phyloP scores from a whole-genome alignment of 2,113 vertebrate genomes.

The Orcinus orca region DNA sequence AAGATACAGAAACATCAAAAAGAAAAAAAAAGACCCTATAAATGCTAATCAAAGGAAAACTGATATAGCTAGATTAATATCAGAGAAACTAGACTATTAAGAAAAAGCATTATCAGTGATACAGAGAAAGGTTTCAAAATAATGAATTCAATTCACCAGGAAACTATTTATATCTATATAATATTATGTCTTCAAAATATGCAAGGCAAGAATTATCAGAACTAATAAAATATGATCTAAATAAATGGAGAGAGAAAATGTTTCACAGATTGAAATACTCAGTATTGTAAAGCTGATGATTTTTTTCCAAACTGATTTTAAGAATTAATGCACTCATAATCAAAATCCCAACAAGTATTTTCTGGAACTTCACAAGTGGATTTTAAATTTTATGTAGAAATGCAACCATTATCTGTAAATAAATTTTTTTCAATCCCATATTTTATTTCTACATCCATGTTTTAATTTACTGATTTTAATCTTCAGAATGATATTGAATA shows the following conservation, averaged over 20 bases:
- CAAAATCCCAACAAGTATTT: background rate
- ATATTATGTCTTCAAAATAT: constrained; percentile 13
- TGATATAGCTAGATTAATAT: background rate
- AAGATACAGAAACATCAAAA: background rate
- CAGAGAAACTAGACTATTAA: constrained; percentile 11
- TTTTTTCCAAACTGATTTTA: background rate
- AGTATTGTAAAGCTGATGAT: background rate
- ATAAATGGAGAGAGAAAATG: background rate
- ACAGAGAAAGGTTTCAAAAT: background rate
- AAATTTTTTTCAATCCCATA: background rate
- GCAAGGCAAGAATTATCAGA: background rate
- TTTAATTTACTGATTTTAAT: background rate
- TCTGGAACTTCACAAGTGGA: background rate
- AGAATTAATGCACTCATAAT: background rate
- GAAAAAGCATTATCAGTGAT: background rate
- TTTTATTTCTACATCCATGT: background rate
- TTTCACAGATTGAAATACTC: background rate
- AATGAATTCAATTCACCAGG: background rate
- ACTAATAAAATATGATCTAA: background rate
- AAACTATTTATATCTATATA: background rate
- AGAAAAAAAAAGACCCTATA: background rate
- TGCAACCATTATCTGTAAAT: background rate
- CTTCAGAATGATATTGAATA: background rate
- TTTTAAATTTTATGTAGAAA: background rate
- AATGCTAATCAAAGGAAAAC: background rate